Conservation (phyloP, 2,888 invertebrate species). For the Fabriciana adippe region DNA sequence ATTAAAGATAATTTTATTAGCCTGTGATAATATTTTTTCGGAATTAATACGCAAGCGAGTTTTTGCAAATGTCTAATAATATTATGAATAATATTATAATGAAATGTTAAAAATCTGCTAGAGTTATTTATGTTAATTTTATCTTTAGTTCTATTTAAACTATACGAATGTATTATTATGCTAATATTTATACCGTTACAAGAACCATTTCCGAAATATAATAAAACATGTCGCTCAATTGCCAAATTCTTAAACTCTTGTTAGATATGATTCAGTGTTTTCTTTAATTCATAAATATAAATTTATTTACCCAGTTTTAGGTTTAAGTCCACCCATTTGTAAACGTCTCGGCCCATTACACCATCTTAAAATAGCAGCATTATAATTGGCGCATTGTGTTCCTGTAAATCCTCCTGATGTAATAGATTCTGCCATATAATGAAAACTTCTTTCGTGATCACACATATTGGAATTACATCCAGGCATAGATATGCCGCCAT, state of each 20-base stretch:
- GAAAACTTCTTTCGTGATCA: conserved; percentile 57
- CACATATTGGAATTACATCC: conserved; percentile 61
- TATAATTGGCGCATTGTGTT: conserved; percentile 56
- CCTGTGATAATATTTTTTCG: too few species aligned
- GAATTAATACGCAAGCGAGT: too few species aligned
- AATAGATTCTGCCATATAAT: conserved; percentile 63
- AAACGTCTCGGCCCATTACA: conserved; percentile 55
- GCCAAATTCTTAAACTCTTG: neutral
- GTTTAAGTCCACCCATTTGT: conserved; percentile 60
- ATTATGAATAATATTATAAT: too few species aligned
- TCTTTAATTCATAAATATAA: too few species aligned
- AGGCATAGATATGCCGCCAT: conserved; percentile 64
- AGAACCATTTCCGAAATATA: neutral
- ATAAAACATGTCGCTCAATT: neutral
- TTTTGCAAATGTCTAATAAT: too few species aligned
- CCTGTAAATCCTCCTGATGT: conserved; percentile 58
- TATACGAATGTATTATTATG: too few species aligned
- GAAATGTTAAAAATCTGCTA: too few species aligned
- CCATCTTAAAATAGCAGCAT: conserved; percentile 52
- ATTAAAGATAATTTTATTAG: too few species aligned
- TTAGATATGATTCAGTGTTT: too few species aligned
- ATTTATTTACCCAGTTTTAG: conserved; percentile 57
- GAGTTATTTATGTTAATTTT: too few species aligned
- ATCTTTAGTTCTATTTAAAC: too few species aligned
- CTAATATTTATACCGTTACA: too few species aligned